Conservation (phyloP, 2,888 invertebrate genomes). For the Neria commutata region DNA sequence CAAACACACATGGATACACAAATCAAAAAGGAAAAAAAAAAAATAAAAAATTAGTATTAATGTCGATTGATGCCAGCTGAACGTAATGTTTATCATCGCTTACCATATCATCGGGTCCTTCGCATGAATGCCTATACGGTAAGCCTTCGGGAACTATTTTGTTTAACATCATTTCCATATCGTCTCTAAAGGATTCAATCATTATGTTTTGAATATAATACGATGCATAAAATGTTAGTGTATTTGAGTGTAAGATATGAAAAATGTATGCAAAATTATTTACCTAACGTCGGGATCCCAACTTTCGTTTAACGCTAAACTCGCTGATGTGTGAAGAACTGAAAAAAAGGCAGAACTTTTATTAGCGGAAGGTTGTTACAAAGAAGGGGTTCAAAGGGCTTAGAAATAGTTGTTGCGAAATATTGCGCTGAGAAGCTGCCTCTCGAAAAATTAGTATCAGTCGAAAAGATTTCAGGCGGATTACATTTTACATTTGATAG, state of each 20-base stretch:
- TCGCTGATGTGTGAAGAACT: slow-evolving; percentile 98
- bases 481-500: no score
- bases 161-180: slow-evolving; percentile 99
- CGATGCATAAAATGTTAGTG: slow-evolving; percentile 17
- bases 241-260: not conserved
- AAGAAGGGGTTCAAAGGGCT: no score
- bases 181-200: slow-evolving; percentile 69
- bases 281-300: slow-evolving; percentile 94
- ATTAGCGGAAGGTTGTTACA: no score
- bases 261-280: slow-evolving; percentile 27
- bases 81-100: no score
- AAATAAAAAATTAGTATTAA: not conserved
- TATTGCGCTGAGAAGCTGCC: no score
- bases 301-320: slow-evolving; percentile 95
- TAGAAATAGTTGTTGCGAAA: no score
- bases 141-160: slow-evolving; percentile 97
- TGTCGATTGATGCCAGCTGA: not conserved
- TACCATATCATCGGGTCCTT: slow-evolving; percentile 99
- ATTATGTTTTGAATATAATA: slow-evolving; percentile 3
- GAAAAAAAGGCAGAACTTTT: no score
- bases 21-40: no score
- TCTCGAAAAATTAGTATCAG: no score
- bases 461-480: no score
- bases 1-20: not conserved
- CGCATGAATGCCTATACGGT: slow-evolving; percentile 95